Evolutionary conservation across 2,797 vertebrate genomes (phyloP), one percentile per base, ranked within the genome.

Genomic region (Mormyrus proboscirostris): DNA sequence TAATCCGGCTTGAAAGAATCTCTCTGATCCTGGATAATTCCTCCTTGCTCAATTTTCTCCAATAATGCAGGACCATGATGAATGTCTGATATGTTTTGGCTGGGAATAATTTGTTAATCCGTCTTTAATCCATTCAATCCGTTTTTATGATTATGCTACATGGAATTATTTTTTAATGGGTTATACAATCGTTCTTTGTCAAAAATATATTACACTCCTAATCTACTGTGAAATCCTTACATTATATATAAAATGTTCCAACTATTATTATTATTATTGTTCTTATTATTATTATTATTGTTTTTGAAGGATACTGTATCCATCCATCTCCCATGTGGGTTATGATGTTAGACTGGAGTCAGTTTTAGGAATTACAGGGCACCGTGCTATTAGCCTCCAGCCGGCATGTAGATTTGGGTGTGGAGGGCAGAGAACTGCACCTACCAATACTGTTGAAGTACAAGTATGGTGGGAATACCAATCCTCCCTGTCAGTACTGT

Each of bases 141-240:
- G 22, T 50, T 49, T 84, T 10, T 49, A 51, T 84, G 41, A 25
- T 84, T 84, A 10, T 51, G 82, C 82, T 84, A 44, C 38, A 44
- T 44, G 38, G 73, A 79, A 79, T 84, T 14, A 84, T 25, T 50
- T 84, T 84, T 84, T 49, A 51, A 84, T 84, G 82, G 82, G 33
- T 19, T 79, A 44, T 79, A 41, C 82, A 84, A 50, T 50, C 8
- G 22, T 84, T 84, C 62, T 25, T 84, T 84, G 82, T 22, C 10
- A 6, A 29, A 84, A 44, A 83, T 82, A 50, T 47, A 50, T 73
- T 84, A 49, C 22, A 85, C 16, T 85, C 3, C 22, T 51, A 85
- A 51, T 53, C 25, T 16, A 44, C 73, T 79, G 8, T 79, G 41
- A 41, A 44, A 44, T 79, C 38, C 73, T 79, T 41, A 33, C 10